Percentiles rank a stretch among this genome's conserved stretches.
These are phyloP conservation scores for Penaeus indicus DNA, from an alignment of 1,140 invertebrate species.

Conservation along the genomic window DNA sequence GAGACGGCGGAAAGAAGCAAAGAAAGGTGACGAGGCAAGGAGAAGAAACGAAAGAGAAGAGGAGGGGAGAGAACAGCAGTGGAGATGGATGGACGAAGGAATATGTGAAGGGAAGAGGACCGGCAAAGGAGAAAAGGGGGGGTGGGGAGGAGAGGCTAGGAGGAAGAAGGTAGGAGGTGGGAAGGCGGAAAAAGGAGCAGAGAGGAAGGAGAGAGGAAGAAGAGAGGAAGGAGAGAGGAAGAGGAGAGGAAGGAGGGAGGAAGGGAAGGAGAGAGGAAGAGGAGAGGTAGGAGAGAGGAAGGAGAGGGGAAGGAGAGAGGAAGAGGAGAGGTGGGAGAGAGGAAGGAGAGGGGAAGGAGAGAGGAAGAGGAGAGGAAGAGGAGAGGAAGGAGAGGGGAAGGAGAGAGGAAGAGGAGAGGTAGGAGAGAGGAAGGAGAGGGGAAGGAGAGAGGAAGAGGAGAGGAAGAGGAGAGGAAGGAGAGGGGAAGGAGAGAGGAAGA, in stretches of 20 bases:
- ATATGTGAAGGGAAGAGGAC: too few relatives aligned
- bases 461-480: conserved; percentile 1
- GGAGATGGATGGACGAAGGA: too few relatives aligned
- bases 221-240: neutral
- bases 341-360: neutral
- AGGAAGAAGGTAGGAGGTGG: too few relatives aligned
- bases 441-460: neutral
- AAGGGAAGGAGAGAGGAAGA: neutral
- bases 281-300: neutral
- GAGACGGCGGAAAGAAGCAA: too few relatives aligned
- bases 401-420: conserved; percentile 17
- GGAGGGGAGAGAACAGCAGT: too few relatives aligned
- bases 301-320: neutral
- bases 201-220: neutral
- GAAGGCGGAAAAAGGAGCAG: neutral
- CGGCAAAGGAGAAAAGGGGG: too few relatives aligned
- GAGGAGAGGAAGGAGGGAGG: neutral
- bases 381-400: neutral
- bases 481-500: neutral
- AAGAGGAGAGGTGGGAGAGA: neutral
- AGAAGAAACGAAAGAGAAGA: too few relatives aligned
- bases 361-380: neutral
- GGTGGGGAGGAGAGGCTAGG: too few relatives aligned
- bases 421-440: neutral
- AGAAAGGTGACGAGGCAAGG: too few relatives aligned